These are phyloP conservation scores for Aurelia aurita complex sp. Pacific DNA, from an alignment of 30 jellyfish, hydroid and myxozoan genomes.

Conservation along the genomic window DNA sequence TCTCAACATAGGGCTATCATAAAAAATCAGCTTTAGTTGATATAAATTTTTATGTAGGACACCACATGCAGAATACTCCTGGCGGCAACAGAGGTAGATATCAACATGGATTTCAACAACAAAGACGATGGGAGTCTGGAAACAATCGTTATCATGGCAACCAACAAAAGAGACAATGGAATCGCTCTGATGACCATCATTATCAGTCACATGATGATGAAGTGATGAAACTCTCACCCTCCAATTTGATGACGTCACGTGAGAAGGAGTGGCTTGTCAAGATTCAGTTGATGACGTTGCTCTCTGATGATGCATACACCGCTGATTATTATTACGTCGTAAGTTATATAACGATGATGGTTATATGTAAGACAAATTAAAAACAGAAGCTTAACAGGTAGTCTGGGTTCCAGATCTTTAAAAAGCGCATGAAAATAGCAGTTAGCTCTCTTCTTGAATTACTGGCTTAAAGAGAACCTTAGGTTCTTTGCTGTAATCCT, in stretches of 20 bases:
- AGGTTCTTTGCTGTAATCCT: too few relatives aligned
- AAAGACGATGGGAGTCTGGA: conserved; percentile 14
- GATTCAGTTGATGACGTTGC: conserved; percentile 80
- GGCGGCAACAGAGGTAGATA: conserved; percentile 11
- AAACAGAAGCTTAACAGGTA: too few relatives aligned
- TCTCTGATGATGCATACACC: conserved; percentile 74
- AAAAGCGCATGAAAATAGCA: too few relatives aligned
- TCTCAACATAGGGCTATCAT: too few relatives aligned
- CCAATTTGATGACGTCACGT: conserved; percentile 89
- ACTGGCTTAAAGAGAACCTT: too few relatives aligned
- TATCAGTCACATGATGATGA: conserved; percentile 29
- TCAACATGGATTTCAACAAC: neutral
- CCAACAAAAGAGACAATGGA: conserved; percentile 23
- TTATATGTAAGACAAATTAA: too few relatives aligned
- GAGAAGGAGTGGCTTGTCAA: conserved; percentile 97
- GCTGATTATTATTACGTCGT: conserved; percentile 89
- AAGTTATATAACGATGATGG: conserved; percentile 2
- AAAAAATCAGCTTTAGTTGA: too few relatives aligned
- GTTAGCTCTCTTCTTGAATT: too few relatives aligned
- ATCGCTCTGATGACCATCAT: conserved; percentile 11
- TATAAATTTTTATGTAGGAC: neutral
- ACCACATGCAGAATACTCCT: neutral
- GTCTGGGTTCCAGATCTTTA: too few relatives aligned
- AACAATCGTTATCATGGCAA: conserved; percentile 20
- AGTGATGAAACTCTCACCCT: conserved; percentile 73